phyloP scores from a whole-genome alignment of 2,888 invertebrate genomes.

The Drepana falcataria region DNA sequence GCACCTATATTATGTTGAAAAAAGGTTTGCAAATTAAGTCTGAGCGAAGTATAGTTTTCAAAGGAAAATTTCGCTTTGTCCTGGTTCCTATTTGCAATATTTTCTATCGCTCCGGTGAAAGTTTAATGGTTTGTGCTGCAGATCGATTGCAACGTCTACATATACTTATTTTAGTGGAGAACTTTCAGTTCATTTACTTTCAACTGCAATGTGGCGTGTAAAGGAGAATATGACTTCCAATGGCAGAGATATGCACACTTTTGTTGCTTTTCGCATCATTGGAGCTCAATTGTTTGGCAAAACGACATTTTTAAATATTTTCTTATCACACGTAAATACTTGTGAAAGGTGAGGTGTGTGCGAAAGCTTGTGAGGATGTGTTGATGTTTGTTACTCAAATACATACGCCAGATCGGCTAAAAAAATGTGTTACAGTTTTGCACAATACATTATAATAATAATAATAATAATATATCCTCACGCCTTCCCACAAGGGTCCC shows the following conservation, averaged over 20 bases:
- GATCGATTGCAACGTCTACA: conserved; percentile 59
- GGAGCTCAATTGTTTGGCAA: conserved; percentile 24
- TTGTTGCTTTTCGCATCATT: conserved; percentile 28
- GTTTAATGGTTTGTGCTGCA: conserved; percentile 57
- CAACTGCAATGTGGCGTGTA: conserved; percentile 25
- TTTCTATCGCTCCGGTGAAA: conserved; percentile 53
- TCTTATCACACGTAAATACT: conserved; percentile 2
- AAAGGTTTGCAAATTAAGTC: conserved; percentile 46
- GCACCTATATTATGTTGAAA: conserved; percentile 17
- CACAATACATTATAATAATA: no score
- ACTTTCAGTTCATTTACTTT: conserved; percentile 53
- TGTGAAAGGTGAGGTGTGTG: no score
- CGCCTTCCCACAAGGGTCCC: no score
- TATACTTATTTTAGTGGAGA: conserved; percentile 60
- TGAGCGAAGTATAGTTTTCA: conserved; percentile 46
- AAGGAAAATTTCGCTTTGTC: conserved; percentile 61
- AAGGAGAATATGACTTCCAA: conserved; percentile 28
- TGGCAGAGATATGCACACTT: conserved; percentile 22
- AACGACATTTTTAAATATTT: conserved; percentile 16
- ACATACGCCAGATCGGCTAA: no score
- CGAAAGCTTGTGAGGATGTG: no score
- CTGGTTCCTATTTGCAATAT: conserved; percentile 52
- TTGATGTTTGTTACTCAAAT: no score
- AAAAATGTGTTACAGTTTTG: no score
- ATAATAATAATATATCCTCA: no score